These are phyloP conservation scores for Orthonychiurus folsomi DNA, from an alignment of 2,888 invertebrate genomes.

Conservation along the genomic window DNA sequence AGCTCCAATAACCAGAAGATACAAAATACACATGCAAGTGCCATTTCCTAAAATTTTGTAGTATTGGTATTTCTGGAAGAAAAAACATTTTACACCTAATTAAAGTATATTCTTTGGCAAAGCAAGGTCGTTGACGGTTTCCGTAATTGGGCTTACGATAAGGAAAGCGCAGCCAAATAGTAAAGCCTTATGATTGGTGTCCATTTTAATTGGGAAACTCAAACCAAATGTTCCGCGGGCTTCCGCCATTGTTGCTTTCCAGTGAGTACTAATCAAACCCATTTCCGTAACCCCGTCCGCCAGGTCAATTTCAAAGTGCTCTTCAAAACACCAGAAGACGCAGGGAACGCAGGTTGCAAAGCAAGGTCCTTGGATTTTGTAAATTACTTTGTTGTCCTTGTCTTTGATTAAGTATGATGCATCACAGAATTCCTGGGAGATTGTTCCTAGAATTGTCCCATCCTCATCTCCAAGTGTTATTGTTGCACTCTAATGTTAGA, in stretches of 20 bases:
- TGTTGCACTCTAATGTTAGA: conserved; percentile 4
- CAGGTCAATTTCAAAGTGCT: conserved; percentile 3
- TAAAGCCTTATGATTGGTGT: neutral
- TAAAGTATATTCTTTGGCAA: too few species aligned
- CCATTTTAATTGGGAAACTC: neutral
- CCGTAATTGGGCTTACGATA: too few species aligned
- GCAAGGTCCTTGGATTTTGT: conserved; percentile 2
- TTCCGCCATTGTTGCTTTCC: neutral
- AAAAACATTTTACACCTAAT: too few species aligned
- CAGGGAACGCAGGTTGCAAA: neutral
- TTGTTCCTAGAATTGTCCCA: neutral
- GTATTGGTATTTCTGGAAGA: conserved; percentile 5
- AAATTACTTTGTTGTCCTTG: neutral
- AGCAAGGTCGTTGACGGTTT: too few species aligned
- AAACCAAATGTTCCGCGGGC: neutral
- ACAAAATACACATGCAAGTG: neutral
- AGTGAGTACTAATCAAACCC: neutral
- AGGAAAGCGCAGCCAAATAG: neutral
- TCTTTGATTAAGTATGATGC: conserved; percentile 3
- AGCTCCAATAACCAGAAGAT: neutral
- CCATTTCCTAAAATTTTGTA: neutral
- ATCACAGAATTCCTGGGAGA: conserved; percentile 2
- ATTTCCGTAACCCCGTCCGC: neutral
- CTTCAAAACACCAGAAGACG: conserved; percentile 5
- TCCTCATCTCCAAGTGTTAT: neutral